Evolutionary conservation across 2,888 invertebrate species (phyloP).

Genomic region (Leucophenga maculata): DNA sequence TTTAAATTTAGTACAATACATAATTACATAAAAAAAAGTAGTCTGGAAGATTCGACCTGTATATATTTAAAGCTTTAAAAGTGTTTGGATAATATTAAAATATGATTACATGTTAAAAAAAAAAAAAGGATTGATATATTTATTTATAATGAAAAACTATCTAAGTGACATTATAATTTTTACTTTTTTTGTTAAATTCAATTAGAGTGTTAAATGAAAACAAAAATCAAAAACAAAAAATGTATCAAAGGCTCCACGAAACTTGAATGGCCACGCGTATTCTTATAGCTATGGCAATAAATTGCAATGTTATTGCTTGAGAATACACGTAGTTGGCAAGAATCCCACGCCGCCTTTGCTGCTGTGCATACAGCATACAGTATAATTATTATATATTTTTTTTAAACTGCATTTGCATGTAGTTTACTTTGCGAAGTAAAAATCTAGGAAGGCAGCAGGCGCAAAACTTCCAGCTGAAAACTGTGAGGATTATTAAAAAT

Average conservation of each 20-base stretch:
- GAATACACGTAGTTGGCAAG: constrained; percentile 99
- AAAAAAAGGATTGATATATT: too few species aligned
- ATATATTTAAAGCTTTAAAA: too few species aligned
- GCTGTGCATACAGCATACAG: not conserved
- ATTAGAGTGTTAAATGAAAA: not conserved
- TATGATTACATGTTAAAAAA: too few species aligned
- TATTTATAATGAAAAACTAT: too few species aligned
- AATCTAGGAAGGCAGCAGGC: constrained; percentile 4
- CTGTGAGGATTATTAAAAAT: not conserved
- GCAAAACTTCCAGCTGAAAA: constrained; percentile 17
- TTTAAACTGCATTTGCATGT: not conserved
- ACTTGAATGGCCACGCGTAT: constrained; percentile 96
- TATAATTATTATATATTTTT: not conserved
- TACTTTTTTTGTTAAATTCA: too few species aligned
- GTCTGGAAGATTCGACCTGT: too few species aligned
- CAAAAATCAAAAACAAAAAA: not conserved
- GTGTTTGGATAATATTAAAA: too few species aligned
- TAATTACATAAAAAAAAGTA: too few species aligned
- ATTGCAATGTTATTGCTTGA: constrained; percentile 98
- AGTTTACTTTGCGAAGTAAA: constrained; percentile 1
- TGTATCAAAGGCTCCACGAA: constrained; percentile 47
- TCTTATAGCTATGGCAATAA: constrained; percentile 99
- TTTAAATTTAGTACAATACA: not conserved
- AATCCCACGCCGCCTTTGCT: constrained; percentile 67
- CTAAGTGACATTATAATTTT: too few species aligned